Evolutionary conservation across 2,888 invertebrate genomes (phyloP), one percentile per base, ranked within the genome.

Genomic region (Dryomyza anilis): DNA sequence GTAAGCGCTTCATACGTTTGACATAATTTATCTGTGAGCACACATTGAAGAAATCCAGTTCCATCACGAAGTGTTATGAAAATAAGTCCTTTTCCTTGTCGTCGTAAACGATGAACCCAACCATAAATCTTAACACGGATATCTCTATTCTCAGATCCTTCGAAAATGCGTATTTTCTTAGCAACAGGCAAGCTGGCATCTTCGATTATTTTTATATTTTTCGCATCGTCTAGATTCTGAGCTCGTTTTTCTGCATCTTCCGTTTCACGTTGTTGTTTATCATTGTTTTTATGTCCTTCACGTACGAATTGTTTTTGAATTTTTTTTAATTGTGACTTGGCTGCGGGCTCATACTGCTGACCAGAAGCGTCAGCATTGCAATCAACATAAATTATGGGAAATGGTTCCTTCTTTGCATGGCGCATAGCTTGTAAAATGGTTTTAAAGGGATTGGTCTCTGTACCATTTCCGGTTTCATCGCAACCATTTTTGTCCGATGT

Each of bases 21-120:
- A 78, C 97, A 97, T 55, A 95, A 85, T 21, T 84, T 80, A 72
- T 97, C 95, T 67, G 89, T 90, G 2, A 99, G 83, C 0, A 99
- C 94, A 79, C 94, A 94, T 81, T 99, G 99, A 36, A 99, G 83
- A 80, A 91, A 99, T 2, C 98, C 99, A 7, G 95, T 91, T 43
- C 99, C 99, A 83, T 99, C 99, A 62, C 99, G 86, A n/a, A 99
- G 82, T 0, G 96, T 95, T 25, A 98, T 86, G 81, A 99, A 99
- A 85, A 95, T 93, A 53, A 99, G 85, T 0, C 91, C 86, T 78
- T 95, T 96, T 6, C 98, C 98, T 85, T 99, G 99, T 45, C 95
- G 87, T 56, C 99, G 86, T n/a, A 98, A 85, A 6, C 98, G 87
- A 84, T 99, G 98, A 1, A 95, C 95, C 98, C 98, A 99, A 12